Evolutionary conservation across 92 coral and sea anemone genomes (phyloP).

Genomic region (Micromussa lordhowensis): DNA sequence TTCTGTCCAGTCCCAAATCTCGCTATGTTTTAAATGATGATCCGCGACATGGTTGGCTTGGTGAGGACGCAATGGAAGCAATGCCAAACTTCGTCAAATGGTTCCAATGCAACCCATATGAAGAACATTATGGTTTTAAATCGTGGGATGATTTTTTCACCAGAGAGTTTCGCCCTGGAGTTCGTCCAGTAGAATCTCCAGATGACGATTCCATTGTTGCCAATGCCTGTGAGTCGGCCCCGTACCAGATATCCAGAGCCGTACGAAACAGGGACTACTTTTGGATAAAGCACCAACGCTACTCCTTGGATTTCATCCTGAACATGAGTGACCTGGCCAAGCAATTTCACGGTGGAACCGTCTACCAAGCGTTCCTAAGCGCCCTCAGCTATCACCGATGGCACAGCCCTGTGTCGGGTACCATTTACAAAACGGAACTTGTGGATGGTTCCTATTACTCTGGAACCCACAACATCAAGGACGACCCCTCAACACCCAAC

Average conservation of each 20-base stretch:
- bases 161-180: constrained; percentile 65
- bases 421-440: constrained; percentile 54
- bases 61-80: constrained; percentile 66
- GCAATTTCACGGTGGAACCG: constrained; percentile 72
- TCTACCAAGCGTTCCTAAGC: constrained; percentile 77
- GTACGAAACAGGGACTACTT: constrained; percentile 55
- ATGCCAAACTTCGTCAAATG: constrained; percentile 70
- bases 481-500: constrained; percentile 68
- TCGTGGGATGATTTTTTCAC: constrained; percentile 80
- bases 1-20: constrained; percentile 52
- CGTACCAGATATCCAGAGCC: constrained; percentile 43
- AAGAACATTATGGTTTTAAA: constrained; percentile 51
- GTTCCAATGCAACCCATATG: constrained; percentile 57
- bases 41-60: constrained; percentile 68
- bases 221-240: constrained; percentile 80
- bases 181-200: constrained; percentile 71
- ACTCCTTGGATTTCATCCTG: constrained; percentile 71
- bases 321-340: constrained; percentile 57
- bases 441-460: constrained; percentile 76
- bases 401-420: constrained; percentile 80
- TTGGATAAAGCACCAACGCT: constrained; percentile 66
- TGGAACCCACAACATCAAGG: constrained; percentile 49
- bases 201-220: constrained; percentile 64
- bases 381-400: constrained; percentile 78
- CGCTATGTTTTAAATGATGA: constrained; percentile 47